phyloP scores from a whole-genome alignment of 2,113 vertebrate species.

The Glareola pratincola region DNA sequence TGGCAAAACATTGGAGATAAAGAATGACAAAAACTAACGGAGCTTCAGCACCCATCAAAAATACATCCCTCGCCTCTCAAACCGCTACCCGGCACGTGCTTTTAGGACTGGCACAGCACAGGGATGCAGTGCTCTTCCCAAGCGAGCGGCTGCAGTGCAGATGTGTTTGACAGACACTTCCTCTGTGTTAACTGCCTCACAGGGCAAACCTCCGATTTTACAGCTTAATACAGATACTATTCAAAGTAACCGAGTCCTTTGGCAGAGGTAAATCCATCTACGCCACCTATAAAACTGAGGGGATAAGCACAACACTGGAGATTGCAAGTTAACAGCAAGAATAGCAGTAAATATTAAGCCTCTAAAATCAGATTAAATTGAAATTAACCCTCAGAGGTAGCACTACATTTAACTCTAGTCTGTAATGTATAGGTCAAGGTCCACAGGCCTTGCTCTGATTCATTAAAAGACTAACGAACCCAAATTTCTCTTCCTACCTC shows the following conservation, averaged over 20 bases:
- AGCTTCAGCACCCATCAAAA: neutral
- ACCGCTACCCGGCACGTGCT: neutral
- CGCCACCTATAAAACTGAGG: neutral
- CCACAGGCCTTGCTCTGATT: neutral
- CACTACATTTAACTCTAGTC: neutral
- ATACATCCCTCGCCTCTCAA: neutral
- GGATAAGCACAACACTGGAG: neutral
- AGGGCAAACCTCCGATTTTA: neutral
- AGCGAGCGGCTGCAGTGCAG: neutral
- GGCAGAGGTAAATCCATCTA: neutral
- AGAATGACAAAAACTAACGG: neutral
- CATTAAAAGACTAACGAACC: neutral
- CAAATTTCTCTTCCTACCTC: neutral
- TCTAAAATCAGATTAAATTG: neutral
- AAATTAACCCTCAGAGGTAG: neutral
- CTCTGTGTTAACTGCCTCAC: neutral
- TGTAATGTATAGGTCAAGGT: neutral
- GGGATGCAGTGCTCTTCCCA: neutral
- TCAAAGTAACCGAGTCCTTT: neutral
- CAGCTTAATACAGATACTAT: neutral
- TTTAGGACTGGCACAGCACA: neutral
- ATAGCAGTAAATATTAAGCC: neutral
- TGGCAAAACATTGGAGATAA: neutral
- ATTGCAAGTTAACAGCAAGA: neutral
- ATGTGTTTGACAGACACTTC: neutral